Conservation (phyloP, 1,140 invertebrate genomes). For the Sesamia nonagrioides region DNA sequence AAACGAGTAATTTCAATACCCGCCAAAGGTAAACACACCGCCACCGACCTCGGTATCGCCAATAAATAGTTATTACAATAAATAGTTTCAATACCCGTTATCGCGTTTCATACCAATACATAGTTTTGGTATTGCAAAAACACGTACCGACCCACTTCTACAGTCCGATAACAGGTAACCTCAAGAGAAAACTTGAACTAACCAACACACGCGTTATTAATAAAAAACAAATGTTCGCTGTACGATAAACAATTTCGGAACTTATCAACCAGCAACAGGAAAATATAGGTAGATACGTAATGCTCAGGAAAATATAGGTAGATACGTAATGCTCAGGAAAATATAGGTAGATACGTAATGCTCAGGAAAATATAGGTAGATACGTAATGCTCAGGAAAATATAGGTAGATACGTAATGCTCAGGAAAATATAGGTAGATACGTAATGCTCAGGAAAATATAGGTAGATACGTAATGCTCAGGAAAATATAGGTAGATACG, state of each 20-base stretch:
- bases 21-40: too few relatives aligned
- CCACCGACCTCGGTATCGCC: too few relatives aligned
- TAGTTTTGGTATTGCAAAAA: too few relatives aligned
- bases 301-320: not conserved
- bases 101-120: too few relatives aligned
- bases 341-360: not conserved
- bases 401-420: not conserved
- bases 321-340: not conserved
- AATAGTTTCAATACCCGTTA: too few relatives aligned
- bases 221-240: not conserved
- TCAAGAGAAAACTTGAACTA: not conserved
- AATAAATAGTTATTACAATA: too few relatives aligned
- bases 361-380: not conserved
- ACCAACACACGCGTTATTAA: not conserved
- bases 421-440: not conserved
- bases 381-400: conserved; percentile 4
- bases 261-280: not conserved
- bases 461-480: not conserved
- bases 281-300: not conserved
- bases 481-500: not conserved
- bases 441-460: not conserved
- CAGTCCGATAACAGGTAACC: too few relatives aligned
- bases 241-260: not conserved
- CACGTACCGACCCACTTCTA: too few relatives aligned
- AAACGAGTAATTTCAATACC: too few relatives aligned